A percentile compares a stretch with the other conserved stretches of the same genome.
These are phyloP conservation scores for Chaetops frenatus DNA, from an alignment of 2,113 vertebrate genomes.

Conservation along the genomic window DNA sequence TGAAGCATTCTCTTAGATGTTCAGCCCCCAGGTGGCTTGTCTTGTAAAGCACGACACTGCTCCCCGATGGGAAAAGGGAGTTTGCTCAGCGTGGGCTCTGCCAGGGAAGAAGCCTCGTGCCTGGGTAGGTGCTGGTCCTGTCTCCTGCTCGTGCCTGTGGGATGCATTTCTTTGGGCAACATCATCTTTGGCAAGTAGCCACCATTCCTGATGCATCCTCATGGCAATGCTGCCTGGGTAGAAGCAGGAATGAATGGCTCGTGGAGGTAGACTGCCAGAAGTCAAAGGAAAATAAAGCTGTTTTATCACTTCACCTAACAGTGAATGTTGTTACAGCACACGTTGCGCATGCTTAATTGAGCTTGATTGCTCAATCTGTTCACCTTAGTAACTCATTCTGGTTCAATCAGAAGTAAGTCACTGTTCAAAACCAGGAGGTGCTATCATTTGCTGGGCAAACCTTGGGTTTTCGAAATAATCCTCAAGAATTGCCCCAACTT, in stretches of 20 bases:
- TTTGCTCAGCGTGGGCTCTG: neutral
- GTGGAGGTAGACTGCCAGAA: neutral
- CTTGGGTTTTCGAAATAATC: neutral
- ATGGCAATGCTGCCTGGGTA: neutral
- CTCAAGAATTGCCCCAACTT: neutral
- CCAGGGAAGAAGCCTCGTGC: neutral
- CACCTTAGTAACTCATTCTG: neutral
- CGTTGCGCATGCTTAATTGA: neutral
- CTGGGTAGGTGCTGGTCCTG: neutral
- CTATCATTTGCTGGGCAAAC: neutral
- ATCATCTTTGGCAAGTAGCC: neutral
- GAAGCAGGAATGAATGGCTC: neutral
- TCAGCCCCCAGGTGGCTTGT: neutral
- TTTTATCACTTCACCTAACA: neutral
- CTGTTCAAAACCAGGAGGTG: neutral
- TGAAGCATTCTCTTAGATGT: neutral
- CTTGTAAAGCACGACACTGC: accelerated
- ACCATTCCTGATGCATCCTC: neutral
- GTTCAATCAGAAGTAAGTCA: neutral
- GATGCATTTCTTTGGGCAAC: neutral
- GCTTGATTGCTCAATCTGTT: slow-evolving; percentile 8
- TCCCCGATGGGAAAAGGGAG: accelerated
- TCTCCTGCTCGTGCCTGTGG: neutral
- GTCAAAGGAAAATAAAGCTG: neutral
- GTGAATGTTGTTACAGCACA: neutral